These are phyloP conservation scores for Panagrolaimus sp. DNA, from an alignment of 1,140 invertebrate genomes.

Conservation along the genomic window DNA sequence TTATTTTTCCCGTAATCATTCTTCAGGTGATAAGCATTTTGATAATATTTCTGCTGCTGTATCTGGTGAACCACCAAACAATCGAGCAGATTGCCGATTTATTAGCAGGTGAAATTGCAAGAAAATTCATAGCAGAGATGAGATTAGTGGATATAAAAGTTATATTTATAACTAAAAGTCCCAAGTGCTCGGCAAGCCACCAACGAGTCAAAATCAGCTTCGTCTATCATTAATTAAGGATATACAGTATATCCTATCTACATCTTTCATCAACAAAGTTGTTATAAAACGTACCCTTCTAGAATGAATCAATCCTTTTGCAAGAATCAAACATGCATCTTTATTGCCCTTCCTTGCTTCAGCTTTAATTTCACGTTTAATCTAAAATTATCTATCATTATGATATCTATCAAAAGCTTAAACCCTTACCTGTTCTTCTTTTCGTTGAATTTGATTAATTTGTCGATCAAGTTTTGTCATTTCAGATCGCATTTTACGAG, in stretches of 20 bases:
- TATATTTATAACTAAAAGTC: no score
- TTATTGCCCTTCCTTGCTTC: slow-evolving; percentile 90
- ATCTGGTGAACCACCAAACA: slow-evolving; percentile 73
- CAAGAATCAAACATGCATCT: slow-evolving; percentile 85
- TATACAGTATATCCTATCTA: neutral
- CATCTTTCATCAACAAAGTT: slow-evolving; percentile 4
- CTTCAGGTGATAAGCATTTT: no score
- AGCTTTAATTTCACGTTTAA: slow-evolving; percentile 84
- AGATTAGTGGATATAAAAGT: no score
- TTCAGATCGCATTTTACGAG: slow-evolving; percentile 84
- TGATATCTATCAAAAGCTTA: neutral
- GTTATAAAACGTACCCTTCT: slow-evolving; percentile 68
- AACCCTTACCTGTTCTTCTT: slow-evolving; percentile 79
- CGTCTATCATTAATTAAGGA: no score
- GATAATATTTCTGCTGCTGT: slow-evolving; percentile 77
- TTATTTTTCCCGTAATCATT: no score
- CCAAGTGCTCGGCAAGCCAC: no score
- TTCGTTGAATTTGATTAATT: slow-evolving; percentile 82
- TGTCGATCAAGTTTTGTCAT: slow-evolving; percentile 83
- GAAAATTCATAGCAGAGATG: slow-evolving; percentile 11
- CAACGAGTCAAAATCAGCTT: no score
- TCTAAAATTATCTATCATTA: slow-evolving; percentile 27
- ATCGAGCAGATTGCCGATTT: slow-evolving; percentile 87
- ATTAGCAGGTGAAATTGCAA: slow-evolving; percentile 69
- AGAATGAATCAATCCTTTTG: slow-evolving; percentile 86